Base-by-base conservation (phyloP, 2,888 invertebrate species). In the Apotomis capreana region DNA sequence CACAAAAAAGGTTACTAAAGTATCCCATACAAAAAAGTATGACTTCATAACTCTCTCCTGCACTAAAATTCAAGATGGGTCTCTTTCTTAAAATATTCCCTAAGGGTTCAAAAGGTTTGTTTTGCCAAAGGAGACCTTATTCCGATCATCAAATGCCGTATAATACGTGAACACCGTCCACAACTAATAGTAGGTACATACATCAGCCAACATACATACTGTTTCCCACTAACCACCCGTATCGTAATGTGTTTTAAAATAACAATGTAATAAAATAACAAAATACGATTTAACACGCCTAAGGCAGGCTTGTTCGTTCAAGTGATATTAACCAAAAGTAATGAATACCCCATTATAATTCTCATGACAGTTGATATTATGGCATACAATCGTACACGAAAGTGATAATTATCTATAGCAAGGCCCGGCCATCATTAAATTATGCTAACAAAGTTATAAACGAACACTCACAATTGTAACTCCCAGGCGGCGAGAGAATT, bases 391-490 rank as follows among this genome's bases (percentile, higher is more conserved):
- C 51, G 51, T 68, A 68, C 69, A 69, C 63, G 40, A n/a, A 36
- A 15, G 37, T 63, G 77, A 87, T 87, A 78, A 26, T 74, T 80
- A 88, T 87, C 87, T 83, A 79, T 58, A 77, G 26, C 74, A 59
- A 59, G 65, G 81, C 85, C 78, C 81, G 81, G 81, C 75, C 81
- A 72, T 75, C 82, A 84, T 84, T 85, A 85, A 89, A 86, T 87
- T 89, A 89, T 87, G 82, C 84, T 85, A 88, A 88, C 87, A 84
- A 81, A 87, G 85, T 83, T 84, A 87, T 86, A 87, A 88, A 87
- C 83, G 86, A 84, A 80, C 26, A 82, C 84, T 81, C 83, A 86
- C 86, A 85, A 87, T 83, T 84, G 63, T 82, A 80, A 77, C 76
- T 79, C 77, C 80, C 78, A 77, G 77, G 71, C 76, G 80, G 78